phyloP scores from a whole-genome alignment of 2,113 vertebrate genomes.

The Romanogobio albipinnatus region DNA sequence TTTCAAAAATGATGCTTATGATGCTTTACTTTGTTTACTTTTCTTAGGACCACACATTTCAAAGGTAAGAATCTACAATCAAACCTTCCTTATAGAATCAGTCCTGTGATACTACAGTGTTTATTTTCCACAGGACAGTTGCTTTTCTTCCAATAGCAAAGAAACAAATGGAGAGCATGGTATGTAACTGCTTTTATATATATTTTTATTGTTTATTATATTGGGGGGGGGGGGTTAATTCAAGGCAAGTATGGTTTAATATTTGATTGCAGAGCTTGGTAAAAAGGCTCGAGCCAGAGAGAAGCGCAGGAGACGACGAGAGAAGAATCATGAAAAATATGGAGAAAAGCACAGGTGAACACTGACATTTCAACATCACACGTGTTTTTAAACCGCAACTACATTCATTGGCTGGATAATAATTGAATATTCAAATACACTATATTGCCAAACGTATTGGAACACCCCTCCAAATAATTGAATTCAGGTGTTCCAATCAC shows the following conservation, averaged over 20 bases:
- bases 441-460: too few relatives aligned
- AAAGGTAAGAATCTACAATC: constrained; percentile 16
- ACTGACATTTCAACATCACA: neutral
- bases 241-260: neutral
- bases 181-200: neutral
- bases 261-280: constrained; percentile 2
- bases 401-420: neutral
- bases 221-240: neutral
- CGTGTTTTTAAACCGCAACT: neutral
- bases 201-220: neutral
- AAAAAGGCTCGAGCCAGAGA: constrained; percentile 65
- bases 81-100: neutral
- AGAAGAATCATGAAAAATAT: constrained; percentile 87
- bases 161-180: constrained; percentile 30
- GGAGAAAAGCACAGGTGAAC: constrained; percentile 84
- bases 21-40: neutral
- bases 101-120: neutral
- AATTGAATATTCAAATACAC: neutral
- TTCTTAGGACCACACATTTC: constrained; percentile 27
- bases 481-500: too few relatives aligned
- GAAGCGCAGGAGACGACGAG: constrained; percentile 81
- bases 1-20: neutral
- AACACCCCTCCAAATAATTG: too few relatives aligned
- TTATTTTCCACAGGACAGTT: constrained; percentile 31
- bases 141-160: constrained; percentile 8